Conservation (phyloP, 2,113 vertebrate species). For the Podarcis cretensis region DNA sequence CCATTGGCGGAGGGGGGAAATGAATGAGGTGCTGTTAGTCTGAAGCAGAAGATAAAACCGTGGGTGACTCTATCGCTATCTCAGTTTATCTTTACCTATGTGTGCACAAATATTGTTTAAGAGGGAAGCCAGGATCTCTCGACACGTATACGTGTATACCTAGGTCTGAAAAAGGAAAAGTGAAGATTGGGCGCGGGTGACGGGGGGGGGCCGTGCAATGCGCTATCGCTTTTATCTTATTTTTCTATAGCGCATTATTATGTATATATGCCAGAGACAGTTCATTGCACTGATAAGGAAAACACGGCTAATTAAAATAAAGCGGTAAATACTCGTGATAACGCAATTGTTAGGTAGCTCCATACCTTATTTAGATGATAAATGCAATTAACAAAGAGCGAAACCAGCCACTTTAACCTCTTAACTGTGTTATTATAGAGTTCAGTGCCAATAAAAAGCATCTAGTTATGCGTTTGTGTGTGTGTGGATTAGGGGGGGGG, state of each 20-base stretch:
- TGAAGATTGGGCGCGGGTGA: slow-evolving; percentile 30
- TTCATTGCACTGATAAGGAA: slow-evolving; percentile 69
- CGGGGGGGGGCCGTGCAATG: neutral
- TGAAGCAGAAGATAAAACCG: slow-evolving; percentile 34
- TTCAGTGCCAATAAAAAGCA: slow-evolving; percentile 42
- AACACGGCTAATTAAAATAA: slow-evolving; percentile 75
- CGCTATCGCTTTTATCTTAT: slow-evolving; percentile 54
- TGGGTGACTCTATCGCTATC: neutral
- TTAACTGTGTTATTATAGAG: slow-evolving; percentile 64
- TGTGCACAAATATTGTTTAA: slow-evolving; percentile 22
- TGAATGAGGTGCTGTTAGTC: slow-evolving; percentile 23
- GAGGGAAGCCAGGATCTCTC: slow-evolving; percentile 37
- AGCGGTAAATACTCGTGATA: slow-evolving; percentile 72
- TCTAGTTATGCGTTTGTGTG: slow-evolving; percentile 21
- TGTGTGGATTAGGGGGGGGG: neutral
- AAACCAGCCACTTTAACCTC: slow-evolving; percentile 52
- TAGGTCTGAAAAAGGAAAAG: slow-evolving; percentile 44
- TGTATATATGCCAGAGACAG: slow-evolving; percentile 54
- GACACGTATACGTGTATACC: slow-evolving; percentile 20
- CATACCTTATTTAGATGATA: slow-evolving; percentile 64
- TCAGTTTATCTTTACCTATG: neutral
- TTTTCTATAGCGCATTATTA: slow-evolving; percentile 61
- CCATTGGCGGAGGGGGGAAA: neutral
- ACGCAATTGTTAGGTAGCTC: slow-evolving; percentile 64
- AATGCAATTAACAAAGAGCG: slow-evolving; percentile 66